Percentiles rank a stretch among this genome's conserved stretches.
These are phyloP conservation scores for Zosterops lateralis DNA, from an alignment of 2,113 vertebrate genomes.

Conservation along the genomic window DNA sequence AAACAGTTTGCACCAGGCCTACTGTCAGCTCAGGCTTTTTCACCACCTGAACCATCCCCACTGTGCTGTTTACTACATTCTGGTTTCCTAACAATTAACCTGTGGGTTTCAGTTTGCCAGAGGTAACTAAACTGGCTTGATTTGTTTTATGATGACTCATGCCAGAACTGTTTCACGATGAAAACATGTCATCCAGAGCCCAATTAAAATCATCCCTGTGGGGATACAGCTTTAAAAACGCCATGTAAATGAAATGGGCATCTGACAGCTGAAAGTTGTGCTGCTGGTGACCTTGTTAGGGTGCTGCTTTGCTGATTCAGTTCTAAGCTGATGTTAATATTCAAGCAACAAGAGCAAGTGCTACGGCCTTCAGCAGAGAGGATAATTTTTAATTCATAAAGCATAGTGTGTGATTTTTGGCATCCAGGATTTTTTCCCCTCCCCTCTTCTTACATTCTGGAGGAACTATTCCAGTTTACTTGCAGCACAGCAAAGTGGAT, in stretches of 20 bases:
- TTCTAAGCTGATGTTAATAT: conserved; percentile 38
- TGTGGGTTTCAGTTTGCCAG: not conserved
- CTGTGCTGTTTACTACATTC: not conserved
- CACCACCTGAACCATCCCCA: not conserved
- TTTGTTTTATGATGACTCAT: not conserved
- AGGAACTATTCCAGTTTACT: not conserved
- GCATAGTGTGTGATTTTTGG: not conserved
- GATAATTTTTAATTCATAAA: conserved; percentile 36
- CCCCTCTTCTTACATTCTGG: not conserved
- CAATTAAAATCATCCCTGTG: conserved; percentile 39
- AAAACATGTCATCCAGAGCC: not conserved
- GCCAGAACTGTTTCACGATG: not conserved
- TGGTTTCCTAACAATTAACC: not conserved
- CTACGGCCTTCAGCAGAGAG: not conserved
- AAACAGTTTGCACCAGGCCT: not conserved
- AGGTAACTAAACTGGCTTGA: not conserved
- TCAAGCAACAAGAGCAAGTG: not conserved
- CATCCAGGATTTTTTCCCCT: not conserved
- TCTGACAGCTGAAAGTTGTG: conserved; percentile 35
- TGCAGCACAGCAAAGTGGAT: not conserved
- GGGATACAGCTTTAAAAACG: conserved; percentile 2
- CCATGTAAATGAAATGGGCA: not conserved
- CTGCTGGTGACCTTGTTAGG: conserved; percentile 12
- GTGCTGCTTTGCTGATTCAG: conserved; percentile 32
- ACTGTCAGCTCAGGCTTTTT: not conserved